Percentiles rank a stretch among this genome's conserved stretches.
These are phyloP conservation scores for Leptobrachium leishanense DNA, from an alignment of 2,113 vertebrate species.

Conservation along the genomic window DNA sequence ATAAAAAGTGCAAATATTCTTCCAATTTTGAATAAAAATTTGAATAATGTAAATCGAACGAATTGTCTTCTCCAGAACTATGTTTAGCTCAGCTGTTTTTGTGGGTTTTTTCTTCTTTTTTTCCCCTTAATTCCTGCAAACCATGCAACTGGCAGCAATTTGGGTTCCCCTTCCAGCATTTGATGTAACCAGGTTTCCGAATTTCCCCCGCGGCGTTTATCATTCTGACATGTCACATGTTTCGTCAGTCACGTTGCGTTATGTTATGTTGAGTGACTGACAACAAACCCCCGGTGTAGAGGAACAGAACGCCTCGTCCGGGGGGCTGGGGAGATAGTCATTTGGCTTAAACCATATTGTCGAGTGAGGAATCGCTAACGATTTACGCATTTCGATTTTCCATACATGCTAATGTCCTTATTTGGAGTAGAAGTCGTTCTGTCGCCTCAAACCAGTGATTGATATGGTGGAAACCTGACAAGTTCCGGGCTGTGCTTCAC, in stretches of 20 bases:
- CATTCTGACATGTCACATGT: slow-evolving; percentile 57
- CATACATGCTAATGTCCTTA: neutral
- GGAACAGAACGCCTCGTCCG: slow-evolving; percentile 48
- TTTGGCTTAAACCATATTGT: slow-evolving; percentile 1
- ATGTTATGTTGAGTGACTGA: slow-evolving; percentile 53
- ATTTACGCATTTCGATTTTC: neutral
- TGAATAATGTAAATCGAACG: neutral
- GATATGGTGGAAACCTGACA: too few relatives aligned
- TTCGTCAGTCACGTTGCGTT: slow-evolving; percentile 55
- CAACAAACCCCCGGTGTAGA: slow-evolving; percentile 48
- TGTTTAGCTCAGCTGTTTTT: neutral
- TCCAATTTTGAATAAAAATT: too few relatives aligned
- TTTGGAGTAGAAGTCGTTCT: neutral
- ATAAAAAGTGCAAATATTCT: too few relatives aligned
- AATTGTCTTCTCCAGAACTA: neutral
- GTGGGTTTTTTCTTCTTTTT: too few relatives aligned
- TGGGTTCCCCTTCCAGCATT: slow-evolving; percentile 30
- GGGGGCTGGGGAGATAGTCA: neutral
- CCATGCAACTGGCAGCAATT: slow-evolving; percentile 10
- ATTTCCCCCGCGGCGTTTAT: slow-evolving; percentile 49
- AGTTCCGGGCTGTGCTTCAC: too few relatives aligned
- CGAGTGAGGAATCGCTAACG: neutral
- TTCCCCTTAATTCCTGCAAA: neutral
- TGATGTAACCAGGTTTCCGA: slow-evolving; percentile 33
- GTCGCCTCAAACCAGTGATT: too few relatives aligned